A percentile compares a stretch with the other conserved stretches of the same genome.
Conservation (phyloP, 2,888 invertebrate genomes). For the Trichopoda pennipes region DNA sequence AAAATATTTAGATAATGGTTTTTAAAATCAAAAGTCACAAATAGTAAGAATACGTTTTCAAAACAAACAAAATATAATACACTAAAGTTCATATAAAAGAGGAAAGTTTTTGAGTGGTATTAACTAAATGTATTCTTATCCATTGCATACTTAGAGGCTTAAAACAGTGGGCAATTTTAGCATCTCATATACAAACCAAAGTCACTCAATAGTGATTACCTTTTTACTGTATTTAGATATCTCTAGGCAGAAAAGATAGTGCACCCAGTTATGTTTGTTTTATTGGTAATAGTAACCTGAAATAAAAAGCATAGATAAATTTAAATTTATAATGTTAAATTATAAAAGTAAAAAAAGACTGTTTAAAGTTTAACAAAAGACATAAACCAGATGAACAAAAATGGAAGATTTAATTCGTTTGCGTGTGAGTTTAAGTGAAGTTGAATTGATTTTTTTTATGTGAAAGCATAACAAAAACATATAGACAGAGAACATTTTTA, state of each 20-base stretch:
- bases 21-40: not conserved
- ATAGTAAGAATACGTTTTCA: not conserved
- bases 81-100: slow-evolving; percentile 35
- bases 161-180: not conserved
- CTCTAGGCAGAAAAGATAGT: not conserved
- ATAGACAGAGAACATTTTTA: no score
- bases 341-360: no score
- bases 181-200: slow-evolving; percentile 47
- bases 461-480: no score
- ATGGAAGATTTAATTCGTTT: no score
- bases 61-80: slow-evolving; percentile 11
- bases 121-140: no score
- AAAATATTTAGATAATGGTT: not conserved
- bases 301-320: slow-evolving; percentile 24
- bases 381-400: no score
- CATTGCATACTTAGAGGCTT: slow-evolving; percentile 70
- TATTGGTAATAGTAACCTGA: slow-evolving; percentile 61
- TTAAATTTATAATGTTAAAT: no score
- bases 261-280: not conserved
- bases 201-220: not conserved
- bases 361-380: no score
- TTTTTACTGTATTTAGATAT: not conserved
- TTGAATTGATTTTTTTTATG: no score
- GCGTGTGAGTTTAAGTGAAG: no score
- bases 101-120: not conserved